Evolutionary conservation across 2,113 vertebrate genomes (phyloP).

Genomic region (Asarcornis scutulata): DNA sequence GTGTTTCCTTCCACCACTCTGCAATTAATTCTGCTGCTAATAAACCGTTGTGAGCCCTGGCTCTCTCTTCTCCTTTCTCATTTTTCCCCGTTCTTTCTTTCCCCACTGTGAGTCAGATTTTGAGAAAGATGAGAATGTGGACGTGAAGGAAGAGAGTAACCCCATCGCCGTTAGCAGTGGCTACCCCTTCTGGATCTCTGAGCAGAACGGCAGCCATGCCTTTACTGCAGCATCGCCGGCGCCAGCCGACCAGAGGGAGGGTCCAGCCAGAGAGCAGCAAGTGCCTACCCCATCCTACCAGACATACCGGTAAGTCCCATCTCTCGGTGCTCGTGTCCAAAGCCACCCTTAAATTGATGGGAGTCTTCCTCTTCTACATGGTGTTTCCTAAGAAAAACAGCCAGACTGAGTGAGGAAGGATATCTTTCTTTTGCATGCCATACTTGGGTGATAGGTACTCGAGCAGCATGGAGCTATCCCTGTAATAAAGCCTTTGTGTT

Average conservation of each 20-base stretch:
- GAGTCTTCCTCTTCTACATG: constrained; percentile 16
- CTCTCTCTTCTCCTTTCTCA: neutral
- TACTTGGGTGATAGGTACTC: neutral
- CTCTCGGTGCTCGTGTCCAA: neutral
- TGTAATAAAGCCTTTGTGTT: neutral
- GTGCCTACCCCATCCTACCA: constrained; percentile 81
- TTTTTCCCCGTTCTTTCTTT: neutral
- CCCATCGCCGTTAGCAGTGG: constrained; percentile 73
- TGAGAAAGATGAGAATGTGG: constrained; percentile 66
- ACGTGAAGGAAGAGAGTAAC: constrained; percentile 70
- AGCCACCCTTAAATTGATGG: neutral
- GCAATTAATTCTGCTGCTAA: neutral
- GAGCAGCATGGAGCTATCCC: neutral
- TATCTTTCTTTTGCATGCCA: neutral
- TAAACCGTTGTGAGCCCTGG: neutral
- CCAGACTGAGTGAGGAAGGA: neutral
- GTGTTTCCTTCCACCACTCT: neutral
- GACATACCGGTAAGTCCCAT: constrained; percentile 78
- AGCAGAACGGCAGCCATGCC: constrained; percentile 71
- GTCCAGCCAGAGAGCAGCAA: constrained; percentile 83
- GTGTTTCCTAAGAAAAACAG: neutral
- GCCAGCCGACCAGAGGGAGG: constrained; percentile 74
- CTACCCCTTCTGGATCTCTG: constrained; percentile 82
- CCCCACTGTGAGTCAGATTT: constrained; percentile 47
- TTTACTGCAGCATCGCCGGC: constrained; percentile 72